Conservation (phyloP, 2,888 invertebrate species). For the Chaetogeoica ovagalla region DNA sequence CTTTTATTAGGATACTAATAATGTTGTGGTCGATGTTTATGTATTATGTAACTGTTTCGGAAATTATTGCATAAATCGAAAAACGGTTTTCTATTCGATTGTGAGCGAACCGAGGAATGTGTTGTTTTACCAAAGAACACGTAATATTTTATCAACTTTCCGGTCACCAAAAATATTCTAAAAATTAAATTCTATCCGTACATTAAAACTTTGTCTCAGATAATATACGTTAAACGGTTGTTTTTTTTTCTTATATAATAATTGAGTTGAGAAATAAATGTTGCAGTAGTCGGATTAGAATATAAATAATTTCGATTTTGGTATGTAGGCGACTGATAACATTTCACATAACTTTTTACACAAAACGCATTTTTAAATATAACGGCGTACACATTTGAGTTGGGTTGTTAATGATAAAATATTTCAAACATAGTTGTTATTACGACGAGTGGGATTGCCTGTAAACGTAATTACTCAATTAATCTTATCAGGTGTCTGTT, state of each 20-base stretch:
- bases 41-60: slow-evolving; percentile 1
- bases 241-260: no score
- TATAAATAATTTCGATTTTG: no score
- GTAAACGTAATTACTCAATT: background rate
- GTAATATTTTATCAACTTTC: background rate
- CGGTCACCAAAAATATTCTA: background rate
- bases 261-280: no score
- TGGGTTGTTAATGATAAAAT: background rate
- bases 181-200: no score
- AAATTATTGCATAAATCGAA: background rate
- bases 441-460: background rate
- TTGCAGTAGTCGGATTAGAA: no score
- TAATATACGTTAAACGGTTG: no score
- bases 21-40: background rate
- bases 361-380: background rate
- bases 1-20: slow-evolving; percentile 11
- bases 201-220: no score
- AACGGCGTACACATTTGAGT: background rate
- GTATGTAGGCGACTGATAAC: background rate
- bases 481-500: background rate
- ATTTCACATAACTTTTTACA: background rate
- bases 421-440: background rate
- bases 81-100: background rate
- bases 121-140: no score
- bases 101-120: no score